Conservation (phyloP, 2,113 vertebrate genomes). For the Pandion haliaetus region DNA sequence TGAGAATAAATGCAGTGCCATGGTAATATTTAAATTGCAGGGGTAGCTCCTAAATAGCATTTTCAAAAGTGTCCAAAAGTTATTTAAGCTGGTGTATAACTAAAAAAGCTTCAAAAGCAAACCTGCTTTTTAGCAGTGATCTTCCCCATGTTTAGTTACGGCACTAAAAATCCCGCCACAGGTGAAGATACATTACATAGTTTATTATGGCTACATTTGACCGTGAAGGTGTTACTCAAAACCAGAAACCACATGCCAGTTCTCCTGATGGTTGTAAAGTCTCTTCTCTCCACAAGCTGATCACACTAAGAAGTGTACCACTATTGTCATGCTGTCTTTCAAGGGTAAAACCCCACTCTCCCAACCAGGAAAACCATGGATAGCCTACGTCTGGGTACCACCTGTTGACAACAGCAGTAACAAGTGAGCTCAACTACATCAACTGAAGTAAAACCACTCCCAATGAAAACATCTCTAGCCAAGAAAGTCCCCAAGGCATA, state of each 20-base stretch:
- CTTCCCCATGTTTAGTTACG: neutral
- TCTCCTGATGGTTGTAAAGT: neutral
- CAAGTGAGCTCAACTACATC: neutral
- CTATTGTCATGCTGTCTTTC: neutral
- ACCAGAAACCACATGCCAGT: neutral
- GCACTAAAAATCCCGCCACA: neutral
- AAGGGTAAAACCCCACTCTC: neutral
- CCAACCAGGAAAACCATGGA: neutral
- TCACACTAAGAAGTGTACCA: neutral
- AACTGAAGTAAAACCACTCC: neutral
- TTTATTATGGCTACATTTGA: neutral
- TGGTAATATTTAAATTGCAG: neutral
- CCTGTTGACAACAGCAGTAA: neutral
- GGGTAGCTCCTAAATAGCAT: neutral
- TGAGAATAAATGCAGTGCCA: neutral
- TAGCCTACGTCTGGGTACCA: neutral
- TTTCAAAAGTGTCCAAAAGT: neutral
- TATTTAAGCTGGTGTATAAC: neutral
- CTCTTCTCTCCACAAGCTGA: neutral
- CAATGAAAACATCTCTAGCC: neutral
- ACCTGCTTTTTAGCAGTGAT: neutral
- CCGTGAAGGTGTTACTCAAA: neutral
- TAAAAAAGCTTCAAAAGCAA: neutral
- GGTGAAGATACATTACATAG: neutral
- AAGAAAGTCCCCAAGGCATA: accelerated